These are phyloP conservation scores for Homarus gammarus DNA, from an alignment of 2,888 invertebrate species.

Conservation along the genomic window DNA sequence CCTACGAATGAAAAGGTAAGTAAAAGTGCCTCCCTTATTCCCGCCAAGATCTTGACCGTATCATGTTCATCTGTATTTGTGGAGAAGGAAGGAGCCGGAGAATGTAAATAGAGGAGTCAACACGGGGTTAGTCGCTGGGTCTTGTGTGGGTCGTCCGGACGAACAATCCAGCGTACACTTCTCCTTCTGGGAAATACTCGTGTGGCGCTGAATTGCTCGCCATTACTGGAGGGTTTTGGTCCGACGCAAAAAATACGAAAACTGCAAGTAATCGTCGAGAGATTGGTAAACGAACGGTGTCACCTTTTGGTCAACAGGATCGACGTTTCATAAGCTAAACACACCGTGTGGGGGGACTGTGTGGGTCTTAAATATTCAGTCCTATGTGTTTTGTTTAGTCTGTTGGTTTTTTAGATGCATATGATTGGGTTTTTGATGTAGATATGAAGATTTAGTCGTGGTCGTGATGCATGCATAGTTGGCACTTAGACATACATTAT, in stretches of 20 bases:
- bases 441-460: not conserved
- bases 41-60: conserved; percentile 45
- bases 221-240: conserved; percentile 6
- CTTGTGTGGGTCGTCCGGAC: not conserved
- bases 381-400: not conserved
- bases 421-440: conserved; percentile 1
- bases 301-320: conserved; percentile 11
- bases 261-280: conserved; percentile 26
- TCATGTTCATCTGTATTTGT: conserved; percentile 63
- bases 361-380: not conserved
- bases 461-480: not conserved
- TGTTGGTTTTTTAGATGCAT: conserved; percentile 7
- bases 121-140: not conserved
- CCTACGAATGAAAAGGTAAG: not conserved
- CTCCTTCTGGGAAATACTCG: not conserved
- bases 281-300: conserved; percentile 33
- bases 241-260: conserved; percentile 5
- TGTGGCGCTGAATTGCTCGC: conserved; percentile 16
- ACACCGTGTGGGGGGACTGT: not conserved
- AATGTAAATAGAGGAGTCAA: conserved; percentile 61
- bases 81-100: conserved; percentile 52
- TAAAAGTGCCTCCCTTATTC: conserved; percentile 16
- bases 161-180: not conserved
- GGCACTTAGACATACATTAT: not conserved
- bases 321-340: not conserved